phyloP scores from a whole-genome alignment of 1,140 invertebrate species.

The Brachionus koreanus region DNA sequence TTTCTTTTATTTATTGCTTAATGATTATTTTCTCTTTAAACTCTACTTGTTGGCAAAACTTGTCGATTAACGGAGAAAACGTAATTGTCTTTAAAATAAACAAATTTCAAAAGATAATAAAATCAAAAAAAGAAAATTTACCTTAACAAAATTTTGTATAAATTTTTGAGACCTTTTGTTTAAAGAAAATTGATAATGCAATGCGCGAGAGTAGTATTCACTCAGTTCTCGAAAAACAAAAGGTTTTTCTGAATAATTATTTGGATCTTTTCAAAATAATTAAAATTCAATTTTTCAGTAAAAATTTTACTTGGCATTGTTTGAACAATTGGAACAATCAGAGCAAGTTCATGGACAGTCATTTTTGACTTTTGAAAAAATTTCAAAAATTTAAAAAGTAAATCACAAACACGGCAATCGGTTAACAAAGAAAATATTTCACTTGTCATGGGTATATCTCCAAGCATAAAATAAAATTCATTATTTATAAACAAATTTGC shows the following conservation, averaged over 20 bases:
- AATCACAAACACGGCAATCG: neutral
- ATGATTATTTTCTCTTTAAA: too few species aligned
- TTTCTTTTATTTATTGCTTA: too few species aligned
- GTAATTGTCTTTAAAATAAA: too few species aligned
- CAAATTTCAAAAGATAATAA: too few species aligned
- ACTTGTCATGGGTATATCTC: neutral
- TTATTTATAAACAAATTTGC: neutral
- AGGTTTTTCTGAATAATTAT: neutral
- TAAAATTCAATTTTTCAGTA: neutral
- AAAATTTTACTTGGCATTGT: neutral
- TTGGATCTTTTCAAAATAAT: neutral
- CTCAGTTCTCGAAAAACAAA: neutral
- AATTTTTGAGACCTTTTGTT: neutral
- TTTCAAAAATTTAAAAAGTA: neutral
- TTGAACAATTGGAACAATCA: neutral
- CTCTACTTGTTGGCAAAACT: too few species aligned
- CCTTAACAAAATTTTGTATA: neutral
- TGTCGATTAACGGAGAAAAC: too few species aligned
- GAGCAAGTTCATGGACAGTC: neutral
- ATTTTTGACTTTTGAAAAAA: neutral
- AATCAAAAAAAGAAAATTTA: too few species aligned
- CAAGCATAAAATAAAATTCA: conserved; percentile 30
- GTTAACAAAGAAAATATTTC: neutral
- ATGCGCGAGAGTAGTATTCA: neutral
- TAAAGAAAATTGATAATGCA: neutral